Conservation (phyloP, 2,888 invertebrate species). For the Chrysodeixis includens region DNA sequence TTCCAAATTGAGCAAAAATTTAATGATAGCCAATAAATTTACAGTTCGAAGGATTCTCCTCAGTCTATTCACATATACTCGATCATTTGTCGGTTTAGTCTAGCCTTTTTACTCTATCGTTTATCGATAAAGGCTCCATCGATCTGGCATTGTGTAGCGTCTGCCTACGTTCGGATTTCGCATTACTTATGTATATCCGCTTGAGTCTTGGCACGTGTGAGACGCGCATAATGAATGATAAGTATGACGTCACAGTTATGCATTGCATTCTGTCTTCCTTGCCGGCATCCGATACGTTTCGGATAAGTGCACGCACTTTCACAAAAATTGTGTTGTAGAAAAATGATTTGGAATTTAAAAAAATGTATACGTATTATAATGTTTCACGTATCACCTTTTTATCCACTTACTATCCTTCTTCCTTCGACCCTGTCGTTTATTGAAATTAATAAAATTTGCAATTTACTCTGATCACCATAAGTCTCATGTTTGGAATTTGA, state of each 20-base stretch:
- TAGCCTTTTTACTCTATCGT: constrained; percentile 3
- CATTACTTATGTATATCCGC: constrained; percentile 26
- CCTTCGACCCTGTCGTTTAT: no score
- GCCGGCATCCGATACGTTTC: constrained; percentile 39
- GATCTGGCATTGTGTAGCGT: constrained; percentile 7
- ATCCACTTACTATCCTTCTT: no score
- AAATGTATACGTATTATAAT: background rate
- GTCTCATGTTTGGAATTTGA: no score
- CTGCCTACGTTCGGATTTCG: constrained; percentile 12
- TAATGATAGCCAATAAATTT: background rate
- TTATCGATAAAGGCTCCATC: constrained; percentile 2
- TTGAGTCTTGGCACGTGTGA: constrained; percentile 26
- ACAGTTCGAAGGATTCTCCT: background rate
- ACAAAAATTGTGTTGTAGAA: constrained; percentile 31
- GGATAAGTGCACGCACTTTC: constrained; percentile 41
- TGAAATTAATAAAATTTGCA: no score
- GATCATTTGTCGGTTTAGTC: background rate
- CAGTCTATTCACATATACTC: background rate
- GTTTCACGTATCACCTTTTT: no score
- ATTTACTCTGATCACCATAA: no score
- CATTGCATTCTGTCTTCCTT: constrained; percentile 20
- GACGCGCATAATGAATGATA: constrained; percentile 22
- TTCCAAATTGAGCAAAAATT: background rate
- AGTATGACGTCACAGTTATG: constrained; percentile 13
- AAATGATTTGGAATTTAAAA: background rate